These are phyloP conservation scores for Beroe forskalii DNA, from an alignment of 37 sponge, comb jelly and placozoan genomes.

Conservation along the genomic window DNA sequence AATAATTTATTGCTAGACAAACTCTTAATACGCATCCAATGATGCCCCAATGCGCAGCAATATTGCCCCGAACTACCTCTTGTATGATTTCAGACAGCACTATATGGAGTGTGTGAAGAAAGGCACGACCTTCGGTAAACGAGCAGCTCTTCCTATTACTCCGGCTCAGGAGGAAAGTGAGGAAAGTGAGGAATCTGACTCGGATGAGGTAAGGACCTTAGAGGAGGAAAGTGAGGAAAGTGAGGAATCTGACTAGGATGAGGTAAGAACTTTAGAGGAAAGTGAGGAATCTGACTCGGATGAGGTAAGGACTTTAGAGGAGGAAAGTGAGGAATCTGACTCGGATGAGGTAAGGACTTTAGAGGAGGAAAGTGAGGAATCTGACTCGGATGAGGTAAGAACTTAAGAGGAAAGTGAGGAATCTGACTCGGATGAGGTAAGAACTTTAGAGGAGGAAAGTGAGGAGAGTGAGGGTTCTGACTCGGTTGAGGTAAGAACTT, in stretches of 20 bases:
- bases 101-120: constrained; percentile 60
- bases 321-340: no score
- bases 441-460: not conserved
- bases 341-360: no score
- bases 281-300: not conserved
- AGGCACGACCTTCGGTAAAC: constrained; percentile 35
- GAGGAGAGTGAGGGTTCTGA: not conserved
- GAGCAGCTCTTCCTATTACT: not conserved
- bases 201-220: constrained; percentile 11
- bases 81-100: constrained; percentile 55
- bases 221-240: constrained; percentile 5
- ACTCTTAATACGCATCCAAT: no score
- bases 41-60: no score
- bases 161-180: not conserved
- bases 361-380: constrained; percentile 13
- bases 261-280: no score
- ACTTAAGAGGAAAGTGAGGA: not conserved
- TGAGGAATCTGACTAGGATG: not conserved
- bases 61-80: no score
- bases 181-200: not conserved
- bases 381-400: no score
- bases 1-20: no score
- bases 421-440: not conserved
- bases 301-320: no score
- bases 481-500: no score